phyloP scores from a whole-genome alignment of 1,140 invertebrate species.

The Helicoverpa zea region DNA sequence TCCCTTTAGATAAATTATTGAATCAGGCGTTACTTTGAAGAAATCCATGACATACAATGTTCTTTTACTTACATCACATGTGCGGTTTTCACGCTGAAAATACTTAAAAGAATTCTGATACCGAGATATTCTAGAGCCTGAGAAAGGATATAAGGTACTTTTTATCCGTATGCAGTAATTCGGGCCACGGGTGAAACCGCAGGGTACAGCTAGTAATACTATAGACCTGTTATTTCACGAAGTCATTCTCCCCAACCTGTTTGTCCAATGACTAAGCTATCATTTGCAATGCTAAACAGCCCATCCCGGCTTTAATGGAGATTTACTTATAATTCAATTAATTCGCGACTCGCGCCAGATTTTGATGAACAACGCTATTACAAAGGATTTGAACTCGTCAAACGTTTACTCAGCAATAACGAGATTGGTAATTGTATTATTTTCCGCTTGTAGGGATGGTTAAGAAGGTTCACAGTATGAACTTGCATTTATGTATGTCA shows the following conservation, averaged over 20 bases:
- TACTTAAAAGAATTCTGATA: too few species aligned
- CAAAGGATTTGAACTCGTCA: conserved; percentile 22
- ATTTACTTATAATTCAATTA: conserved; percentile 37
- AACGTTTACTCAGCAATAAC: background rate
- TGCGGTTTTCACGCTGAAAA: too few species aligned
- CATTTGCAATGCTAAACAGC: conserved; percentile 37
- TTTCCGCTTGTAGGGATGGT: background rate
- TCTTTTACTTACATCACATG: too few species aligned
- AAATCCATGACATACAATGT: too few species aligned
- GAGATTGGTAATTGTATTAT: conserved; percentile 26
- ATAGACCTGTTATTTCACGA: too few species aligned
- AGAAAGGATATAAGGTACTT: conserved; percentile 40
- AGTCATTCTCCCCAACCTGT: conserved; percentile 4
- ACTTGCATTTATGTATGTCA: background rate
- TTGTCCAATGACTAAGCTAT: background rate
- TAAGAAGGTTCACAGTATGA: background rate
- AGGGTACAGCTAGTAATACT: too few species aligned
- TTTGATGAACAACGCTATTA: conserved; percentile 24
- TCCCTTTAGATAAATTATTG: too few species aligned
- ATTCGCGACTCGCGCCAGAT: background rate
- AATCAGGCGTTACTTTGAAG: too few species aligned
- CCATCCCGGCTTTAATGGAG: conserved; percentile 9
- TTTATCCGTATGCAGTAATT: background rate
- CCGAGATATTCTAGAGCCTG: conserved; percentile 17
- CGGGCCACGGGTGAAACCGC: too few species aligned